Conservation (phyloP, 2,888 invertebrate species). For the Helobdella robusta region DNA sequence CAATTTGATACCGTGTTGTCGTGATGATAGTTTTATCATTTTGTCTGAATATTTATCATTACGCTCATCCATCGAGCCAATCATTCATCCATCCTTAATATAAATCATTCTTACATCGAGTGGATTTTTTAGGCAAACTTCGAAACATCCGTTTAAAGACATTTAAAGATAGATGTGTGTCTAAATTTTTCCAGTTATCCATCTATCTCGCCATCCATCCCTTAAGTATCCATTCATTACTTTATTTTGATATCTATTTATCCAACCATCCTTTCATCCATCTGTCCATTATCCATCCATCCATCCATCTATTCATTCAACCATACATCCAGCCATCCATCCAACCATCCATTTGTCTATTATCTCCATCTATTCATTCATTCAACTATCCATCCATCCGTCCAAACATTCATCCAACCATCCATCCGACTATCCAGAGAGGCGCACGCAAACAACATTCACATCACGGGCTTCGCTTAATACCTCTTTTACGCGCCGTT, state of each 20-base stretch:
- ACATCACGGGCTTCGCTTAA: conserved; percentile 22
- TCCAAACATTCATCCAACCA: not conserved
- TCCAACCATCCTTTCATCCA: not conserved
- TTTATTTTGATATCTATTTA: too few species aligned
- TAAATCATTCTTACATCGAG: too few species aligned
- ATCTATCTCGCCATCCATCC: not conserved
- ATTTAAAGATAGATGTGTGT: not conserved
- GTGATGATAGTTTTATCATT: too few species aligned
- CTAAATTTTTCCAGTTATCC: not conserved
- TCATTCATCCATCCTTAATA: too few species aligned
- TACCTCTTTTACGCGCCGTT: conserved; percentile 24
- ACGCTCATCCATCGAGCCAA: too few species aligned
- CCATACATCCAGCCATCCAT: not conserved
- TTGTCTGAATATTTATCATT: too few species aligned
- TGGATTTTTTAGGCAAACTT: too few species aligned
- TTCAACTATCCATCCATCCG: conserved; percentile 12
- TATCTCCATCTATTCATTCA: not conserved
- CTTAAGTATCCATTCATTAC: too few species aligned
- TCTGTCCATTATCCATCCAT: conserved; percentile 4
- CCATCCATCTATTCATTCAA: conserved; percentile 1
- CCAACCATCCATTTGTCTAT: conserved; percentile 11
- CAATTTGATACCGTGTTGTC: too few species aligned
- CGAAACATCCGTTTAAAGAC: too few species aligned
- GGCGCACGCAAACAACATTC: conserved; percentile 13
- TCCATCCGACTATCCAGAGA: not conserved